Evolutionary conservation across 1,140 invertebrate genomes (phyloP).

Genomic region (Pteromalus puparum): DNA sequence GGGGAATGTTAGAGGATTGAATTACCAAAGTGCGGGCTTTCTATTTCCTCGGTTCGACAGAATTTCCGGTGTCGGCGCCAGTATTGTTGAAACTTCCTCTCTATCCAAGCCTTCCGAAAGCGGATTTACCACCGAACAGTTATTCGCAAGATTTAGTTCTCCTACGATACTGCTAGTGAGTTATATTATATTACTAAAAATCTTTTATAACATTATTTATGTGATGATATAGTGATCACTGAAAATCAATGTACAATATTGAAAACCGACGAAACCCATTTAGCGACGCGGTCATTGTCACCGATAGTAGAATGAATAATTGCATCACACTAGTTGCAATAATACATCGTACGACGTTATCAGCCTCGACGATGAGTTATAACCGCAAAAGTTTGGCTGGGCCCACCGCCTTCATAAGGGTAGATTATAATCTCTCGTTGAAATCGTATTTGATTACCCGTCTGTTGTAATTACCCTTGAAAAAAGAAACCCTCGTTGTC

Average conservation of each 20-base stretch:
- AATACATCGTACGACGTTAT: conserved; percentile 70
- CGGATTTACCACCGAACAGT: neutral
- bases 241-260: neutral
- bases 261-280: neutral
- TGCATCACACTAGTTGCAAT: conserved; percentile 68
- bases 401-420: conserved; percentile 58
- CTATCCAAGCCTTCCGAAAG: neutral
- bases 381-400: conserved; percentile 57
- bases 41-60: too few relatives aligned
- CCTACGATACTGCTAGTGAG: neutral
- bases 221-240: neutral
- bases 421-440: conserved; percentile 61
- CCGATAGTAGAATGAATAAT: conserved; percentile 73
- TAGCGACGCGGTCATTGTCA: conserved; percentile 45
- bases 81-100: neutral
- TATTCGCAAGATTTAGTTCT: neutral
- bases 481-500: neutral
- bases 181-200: neutral
- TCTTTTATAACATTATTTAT: neutral
- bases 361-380: conserved; percentile 68
- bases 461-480: conserved; percentile 38
- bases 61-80: too few relatives aligned
- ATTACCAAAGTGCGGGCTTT: neutral
- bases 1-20: neutral
- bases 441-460: conserved; percentile 53